Conservation (phyloP, 2,888 invertebrate species). For the Caenorhabditis zanzibari region DNA sequence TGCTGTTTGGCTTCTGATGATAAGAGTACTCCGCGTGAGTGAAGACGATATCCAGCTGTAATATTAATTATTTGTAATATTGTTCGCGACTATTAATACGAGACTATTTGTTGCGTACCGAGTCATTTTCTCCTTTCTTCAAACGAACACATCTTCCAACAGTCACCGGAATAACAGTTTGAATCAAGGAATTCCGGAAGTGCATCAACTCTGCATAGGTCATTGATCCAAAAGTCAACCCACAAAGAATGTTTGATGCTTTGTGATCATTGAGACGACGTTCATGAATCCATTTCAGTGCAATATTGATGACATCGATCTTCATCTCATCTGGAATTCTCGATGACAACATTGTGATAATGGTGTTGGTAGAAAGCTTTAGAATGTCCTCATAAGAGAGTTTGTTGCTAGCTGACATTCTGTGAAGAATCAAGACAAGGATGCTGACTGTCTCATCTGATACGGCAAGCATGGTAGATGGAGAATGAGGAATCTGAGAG, state of each 20-base stretch:
- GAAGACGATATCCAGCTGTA: constrained; percentile 44
- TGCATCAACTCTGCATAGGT: constrained; percentile 29
- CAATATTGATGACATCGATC: constrained; percentile 52
- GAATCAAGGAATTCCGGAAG: constrained; percentile 48
- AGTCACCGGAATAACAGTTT: constrained; percentile 35
- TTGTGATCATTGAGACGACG: constrained; percentile 34
- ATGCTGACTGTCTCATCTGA: constrained; percentile 33
- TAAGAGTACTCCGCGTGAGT: constrained; percentile 23
- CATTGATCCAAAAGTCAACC: constrained; percentile 47
- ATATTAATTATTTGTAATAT: neutral
- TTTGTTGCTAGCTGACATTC: neutral
- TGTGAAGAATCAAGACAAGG: constrained; percentile 45
- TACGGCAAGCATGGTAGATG: constrained; percentile 34
- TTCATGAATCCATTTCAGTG: constrained; percentile 56
- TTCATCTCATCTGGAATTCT: constrained; percentile 44
- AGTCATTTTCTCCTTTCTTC: constrained; percentile 24
- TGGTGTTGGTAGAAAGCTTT: constrained; percentile 26
- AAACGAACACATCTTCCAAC: constrained; percentile 48
- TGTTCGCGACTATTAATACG: neutral
- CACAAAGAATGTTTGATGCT: constrained; percentile 34
- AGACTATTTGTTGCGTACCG: constrained; percentile 10
- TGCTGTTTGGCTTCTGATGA: neutral
- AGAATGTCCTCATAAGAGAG: constrained; percentile 31
- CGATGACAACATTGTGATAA: constrained; percentile 39
- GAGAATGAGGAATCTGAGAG: constrained; percentile 52